Conservation (phyloP, 2,888 invertebrate species). For the Rhabditoides inermis region DNA sequence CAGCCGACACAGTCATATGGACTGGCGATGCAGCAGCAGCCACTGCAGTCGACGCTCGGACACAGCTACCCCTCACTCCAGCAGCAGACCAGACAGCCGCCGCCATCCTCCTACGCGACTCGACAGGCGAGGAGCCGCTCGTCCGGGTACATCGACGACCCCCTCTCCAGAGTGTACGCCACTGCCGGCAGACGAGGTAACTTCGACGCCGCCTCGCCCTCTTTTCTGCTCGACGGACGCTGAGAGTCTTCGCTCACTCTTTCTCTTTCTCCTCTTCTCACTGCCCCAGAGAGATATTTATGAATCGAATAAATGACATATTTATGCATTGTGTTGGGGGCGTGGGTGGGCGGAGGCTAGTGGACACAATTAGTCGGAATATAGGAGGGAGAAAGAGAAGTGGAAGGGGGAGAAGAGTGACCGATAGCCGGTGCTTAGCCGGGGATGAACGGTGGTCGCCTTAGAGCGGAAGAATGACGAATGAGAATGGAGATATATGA, state of each 20-base stretch:
- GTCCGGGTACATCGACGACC: slow-evolving; percentile 18
- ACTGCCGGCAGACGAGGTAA: slow-evolving; percentile 22
- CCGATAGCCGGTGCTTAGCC: not conserved
- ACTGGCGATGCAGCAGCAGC: not conserved
- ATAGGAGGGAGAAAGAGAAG: not conserved
- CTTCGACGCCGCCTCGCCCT: too few species aligned
- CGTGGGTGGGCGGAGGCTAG: not conserved
- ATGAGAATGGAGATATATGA: slow-evolving; percentile 5
- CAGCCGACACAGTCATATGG: not conserved
- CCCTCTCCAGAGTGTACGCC: slow-evolving; percentile 30
- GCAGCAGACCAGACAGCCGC: too few species aligned
- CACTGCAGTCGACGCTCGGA: not conserved
- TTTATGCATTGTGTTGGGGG: too few species aligned
- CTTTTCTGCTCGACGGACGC: slow-evolving; percentile 28
- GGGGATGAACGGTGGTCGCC: not conserved
- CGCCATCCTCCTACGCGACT: slow-evolving; percentile 15
- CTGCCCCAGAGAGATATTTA: too few species aligned
- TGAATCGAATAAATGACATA: too few species aligned
- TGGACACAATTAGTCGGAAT: not conserved
- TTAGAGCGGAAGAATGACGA: slow-evolving; percentile 3
- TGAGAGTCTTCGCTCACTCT: slow-evolving; percentile 3
- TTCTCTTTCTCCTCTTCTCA: too few species aligned
- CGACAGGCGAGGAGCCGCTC: slow-evolving; percentile 8
- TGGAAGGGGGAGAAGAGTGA: not conserved
- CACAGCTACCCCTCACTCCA: not conserved